Conservation (phyloP, 2,113 vertebrate species). For the Petaurus breviceps region DNA sequence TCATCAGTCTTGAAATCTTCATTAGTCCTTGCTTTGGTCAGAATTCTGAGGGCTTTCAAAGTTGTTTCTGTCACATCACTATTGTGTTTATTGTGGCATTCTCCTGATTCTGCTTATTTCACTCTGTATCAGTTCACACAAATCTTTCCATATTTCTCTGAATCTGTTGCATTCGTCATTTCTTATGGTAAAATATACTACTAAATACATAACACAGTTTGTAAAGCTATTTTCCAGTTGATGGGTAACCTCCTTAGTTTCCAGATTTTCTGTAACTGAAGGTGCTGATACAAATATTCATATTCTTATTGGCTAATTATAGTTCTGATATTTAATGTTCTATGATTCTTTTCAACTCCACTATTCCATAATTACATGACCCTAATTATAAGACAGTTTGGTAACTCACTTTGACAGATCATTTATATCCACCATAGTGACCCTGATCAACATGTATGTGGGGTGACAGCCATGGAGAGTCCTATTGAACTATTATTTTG, state of each 20-base stretch:
- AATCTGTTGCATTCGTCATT: neutral
- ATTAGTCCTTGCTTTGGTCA: neutral
- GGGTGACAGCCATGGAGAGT: neutral
- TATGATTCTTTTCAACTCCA: neutral
- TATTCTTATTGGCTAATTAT: neutral
- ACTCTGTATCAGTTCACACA: neutral
- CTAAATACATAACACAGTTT: neutral
- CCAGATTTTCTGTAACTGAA: neutral
- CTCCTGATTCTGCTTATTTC: neutral
- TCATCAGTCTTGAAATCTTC: neutral
- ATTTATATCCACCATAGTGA: neutral
- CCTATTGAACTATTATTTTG: neutral
- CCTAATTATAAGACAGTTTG: neutral
- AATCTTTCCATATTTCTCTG: neutral
- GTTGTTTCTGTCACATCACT: neutral
- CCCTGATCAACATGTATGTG: neutral
- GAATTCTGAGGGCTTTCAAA: neutral
- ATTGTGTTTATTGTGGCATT: neutral
- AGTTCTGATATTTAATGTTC: neutral
- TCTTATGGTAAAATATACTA: neutral
- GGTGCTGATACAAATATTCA: neutral
- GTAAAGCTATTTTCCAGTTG: neutral
- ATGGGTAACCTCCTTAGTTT: neutral
- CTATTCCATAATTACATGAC: neutral
- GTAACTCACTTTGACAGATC: neutral